Evolutionary conservation across 2,113 vertebrate genomes (phyloP), one percentile per base, ranked within the genome.

Genomic region (Corvus cornix): DNA sequence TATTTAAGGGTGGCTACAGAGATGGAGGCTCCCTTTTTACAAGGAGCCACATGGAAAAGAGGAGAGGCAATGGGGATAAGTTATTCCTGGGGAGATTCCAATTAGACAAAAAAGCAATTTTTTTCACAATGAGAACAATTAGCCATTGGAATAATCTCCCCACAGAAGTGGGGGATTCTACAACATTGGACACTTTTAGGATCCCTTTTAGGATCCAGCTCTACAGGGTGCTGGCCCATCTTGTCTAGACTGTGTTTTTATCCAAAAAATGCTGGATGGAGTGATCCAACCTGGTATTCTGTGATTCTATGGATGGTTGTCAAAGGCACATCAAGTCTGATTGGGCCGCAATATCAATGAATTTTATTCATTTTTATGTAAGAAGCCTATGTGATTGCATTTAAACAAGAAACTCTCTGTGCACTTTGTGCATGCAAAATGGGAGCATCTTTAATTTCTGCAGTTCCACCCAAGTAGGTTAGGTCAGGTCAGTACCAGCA

Each of bases 401-500:
- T 85, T 85, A 31, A 90, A 43, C 75, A 88, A 77, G 58, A 64
- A 78, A 68, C 37, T 73, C 76, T 64, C 55, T 26, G 43, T 23
- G 70, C 46, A 59, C 77, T 93, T 56, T 59, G 51, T 64, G 79
- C 90, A 90, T 90, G 60, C 52, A 52, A 78, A 96, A 81, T 28
- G 56, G 60, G 82, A 86, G 41, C 83, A 84, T 37, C 76, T 86
- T 90, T 74, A 93, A 94, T 93, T 93, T 90, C 73, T 89, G 73
- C 83, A 81, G 83, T 88, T 96, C 86, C 86, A 75, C 56, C 83
- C 79, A 95, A 78, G 89, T 37, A 92, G 81, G 93, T 89, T 90
- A 75, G 69, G 87, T 84, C 77, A 92, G 95, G 89, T 93, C 93
- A 92, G 72, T 35, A 94, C 80, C 94, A 93, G 88, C 83, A 96